These are phyloP conservation scores for Syngnathus rostellatus DNA, from an alignment of 2,797 vertebrate genomes.

Conservation along the genomic window DNA sequence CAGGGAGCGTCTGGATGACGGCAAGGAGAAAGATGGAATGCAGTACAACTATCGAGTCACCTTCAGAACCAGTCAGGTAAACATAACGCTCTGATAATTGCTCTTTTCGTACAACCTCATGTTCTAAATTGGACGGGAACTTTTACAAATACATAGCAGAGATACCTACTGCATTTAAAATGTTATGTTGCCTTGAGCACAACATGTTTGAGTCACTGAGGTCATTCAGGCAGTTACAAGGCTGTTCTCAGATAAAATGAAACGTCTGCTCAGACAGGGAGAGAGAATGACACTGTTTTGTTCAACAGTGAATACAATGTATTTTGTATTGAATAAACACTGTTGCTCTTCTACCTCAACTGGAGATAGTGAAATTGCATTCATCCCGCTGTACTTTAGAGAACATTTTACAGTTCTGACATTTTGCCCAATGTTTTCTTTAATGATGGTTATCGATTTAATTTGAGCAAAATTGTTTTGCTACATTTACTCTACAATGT, in stretches of 20 bases:
- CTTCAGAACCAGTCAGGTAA: conserved; percentile 96
- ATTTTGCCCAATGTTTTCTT: not conserved
- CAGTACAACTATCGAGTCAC: conserved; percentile 89
- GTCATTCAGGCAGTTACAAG: conserved; percentile 25
- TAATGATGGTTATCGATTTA: not conserved
- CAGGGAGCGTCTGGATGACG: conserved; percentile 87
- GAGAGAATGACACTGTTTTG: not conserved
- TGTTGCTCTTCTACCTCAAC: not conserved
- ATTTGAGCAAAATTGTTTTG: not conserved
- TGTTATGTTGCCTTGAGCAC: conserved; percentile 19
- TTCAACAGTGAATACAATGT: not conserved
- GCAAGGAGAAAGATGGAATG: conserved; percentile 85
- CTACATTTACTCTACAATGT: not conserved
- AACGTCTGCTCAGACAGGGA: not conserved
- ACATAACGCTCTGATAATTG: not conserved
- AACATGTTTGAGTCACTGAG: conserved; percentile 24
- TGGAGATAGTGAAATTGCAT: no score
- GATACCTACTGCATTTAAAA: conserved; percentile 15
- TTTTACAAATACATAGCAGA: conserved; percentile 7
- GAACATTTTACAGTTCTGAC: not conserved
- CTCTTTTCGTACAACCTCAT: conserved; percentile 1
- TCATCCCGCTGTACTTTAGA: not conserved
- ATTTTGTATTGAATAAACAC: not conserved
- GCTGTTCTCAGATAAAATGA: not conserved
- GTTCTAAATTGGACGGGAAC: not conserved